These are phyloP conservation scores for Actinostola sp. DNA, from an alignment of 92 coral and sea anemone species.

Conservation along the genomic window DNA sequence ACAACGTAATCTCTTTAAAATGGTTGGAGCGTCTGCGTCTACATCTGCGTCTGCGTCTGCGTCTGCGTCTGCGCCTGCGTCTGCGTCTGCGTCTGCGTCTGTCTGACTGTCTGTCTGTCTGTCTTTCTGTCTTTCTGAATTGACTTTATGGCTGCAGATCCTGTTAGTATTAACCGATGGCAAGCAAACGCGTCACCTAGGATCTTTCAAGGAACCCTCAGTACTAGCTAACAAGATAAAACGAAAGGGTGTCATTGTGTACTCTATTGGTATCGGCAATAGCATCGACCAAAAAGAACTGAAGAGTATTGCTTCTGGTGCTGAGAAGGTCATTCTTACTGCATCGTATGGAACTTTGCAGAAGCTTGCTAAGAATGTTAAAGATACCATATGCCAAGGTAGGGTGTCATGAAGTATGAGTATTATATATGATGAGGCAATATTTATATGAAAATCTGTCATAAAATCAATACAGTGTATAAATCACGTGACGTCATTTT, in stretches of 20 bases:
- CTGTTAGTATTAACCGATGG: constrained; percentile 66
- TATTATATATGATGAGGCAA: too few relatives aligned
- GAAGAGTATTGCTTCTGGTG: constrained; percentile 41
- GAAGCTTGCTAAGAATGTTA: constrained; percentile 17
- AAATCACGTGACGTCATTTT: too few relatives aligned
- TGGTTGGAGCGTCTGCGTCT: too few relatives aligned
- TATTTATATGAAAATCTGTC: too few relatives aligned
- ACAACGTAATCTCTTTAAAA: too few relatives aligned
- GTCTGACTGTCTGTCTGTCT: too few relatives aligned
- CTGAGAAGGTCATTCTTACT: constrained; percentile 34
- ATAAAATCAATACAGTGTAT: too few relatives aligned
- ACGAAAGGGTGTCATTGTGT: constrained; percentile 43
- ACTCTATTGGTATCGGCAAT: constrained; percentile 56
- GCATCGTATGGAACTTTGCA: constrained; percentile 44
- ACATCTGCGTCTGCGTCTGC: too few relatives aligned
- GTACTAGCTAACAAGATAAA: constrained; percentile 43
- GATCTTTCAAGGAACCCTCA: constrained; percentile 37
- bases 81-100: too few relatives aligned
- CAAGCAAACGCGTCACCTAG: constrained; percentile 39
- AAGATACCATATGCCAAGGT: constrained; percentile 51
- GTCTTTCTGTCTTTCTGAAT: too few relatives aligned
- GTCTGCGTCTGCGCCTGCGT: too few relatives aligned
- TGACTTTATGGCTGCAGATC: constrained; percentile 29
- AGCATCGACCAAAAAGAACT: constrained; percentile 50
- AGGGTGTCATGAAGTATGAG: neutral